Evolutionary conservation across 2,888 invertebrate species (phyloP), one percentile per base, ranked within the genome.

Genomic region (Sinopyrophorus schimmeli): DNA sequence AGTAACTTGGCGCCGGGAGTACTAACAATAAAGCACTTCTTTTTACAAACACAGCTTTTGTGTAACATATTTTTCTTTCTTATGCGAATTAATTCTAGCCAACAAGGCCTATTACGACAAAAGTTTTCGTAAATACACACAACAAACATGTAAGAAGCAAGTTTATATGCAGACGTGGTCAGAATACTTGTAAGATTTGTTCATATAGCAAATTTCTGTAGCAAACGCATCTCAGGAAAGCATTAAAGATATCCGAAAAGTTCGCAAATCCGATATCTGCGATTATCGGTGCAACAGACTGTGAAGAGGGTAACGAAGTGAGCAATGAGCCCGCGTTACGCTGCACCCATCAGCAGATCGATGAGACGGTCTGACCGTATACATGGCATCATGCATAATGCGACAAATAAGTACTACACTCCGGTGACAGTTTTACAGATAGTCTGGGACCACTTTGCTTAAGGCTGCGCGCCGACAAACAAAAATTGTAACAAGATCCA

Each of bases 291-390:
- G 65, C 65, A 64, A 58, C 59, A 67, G 67, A 67, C 65, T 65
- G 65, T 62, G 59, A 61, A 59, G 65, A 58, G 62, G 59, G 63
- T 66, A 68, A 68, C 66, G 66, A 67, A 65, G 66, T 68, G 65
- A 65, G 63, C 64, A 65, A 67, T 64, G 62, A 61, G 59, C 54
- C 51, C 55, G 49, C 56, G 55, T 44, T 27, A 24, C 37, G 28
- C 46, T 47, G 47, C 51, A 52, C 47, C 35, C 51, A 47, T 47
- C 51, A 47, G 32, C 35, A 26, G 46, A 52, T 52, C 51, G 51
- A 52, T 52, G 47, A 6, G n/a, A 41, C 20, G 24, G 23, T 10
- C 51, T 46, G 51, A 42, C 41, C 41, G 51, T 47, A 53, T 47
- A 50, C 38, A 47, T n/a, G n/a, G n/a, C n/a, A n/a, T 55, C 47